Conservation (phyloP, 2,888 invertebrate species). For the Opisthograptis luteolata region DNA sequence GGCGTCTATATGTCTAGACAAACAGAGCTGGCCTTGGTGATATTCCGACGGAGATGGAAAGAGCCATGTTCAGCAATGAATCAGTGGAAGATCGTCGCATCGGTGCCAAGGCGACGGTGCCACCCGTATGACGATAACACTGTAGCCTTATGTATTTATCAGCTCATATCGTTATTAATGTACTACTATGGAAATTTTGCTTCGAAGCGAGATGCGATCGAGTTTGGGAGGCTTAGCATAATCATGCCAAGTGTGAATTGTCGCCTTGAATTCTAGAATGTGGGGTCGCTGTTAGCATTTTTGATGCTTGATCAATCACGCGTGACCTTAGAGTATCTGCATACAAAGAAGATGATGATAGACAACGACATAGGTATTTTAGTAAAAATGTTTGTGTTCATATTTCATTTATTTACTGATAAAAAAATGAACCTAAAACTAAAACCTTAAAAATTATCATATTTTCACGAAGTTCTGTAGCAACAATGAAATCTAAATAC, state of each 20-base stretch:
- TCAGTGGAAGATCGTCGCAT: conserved; percentile 59
- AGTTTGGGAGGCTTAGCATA: conserved; percentile 16
- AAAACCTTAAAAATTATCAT: too few relatives aligned
- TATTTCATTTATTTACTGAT: too few relatives aligned
- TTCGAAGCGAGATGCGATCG: conserved; percentile 33
- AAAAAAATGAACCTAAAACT: too few relatives aligned
- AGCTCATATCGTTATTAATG: conserved; percentile 40
- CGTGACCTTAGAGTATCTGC: conserved; percentile 27
- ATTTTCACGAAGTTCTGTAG: too few relatives aligned
- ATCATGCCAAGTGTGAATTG: conserved; percentile 8
- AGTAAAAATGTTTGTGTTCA: too few relatives aligned
- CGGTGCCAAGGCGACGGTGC: conserved; percentile 68
- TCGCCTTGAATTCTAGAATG: conserved; percentile 26
- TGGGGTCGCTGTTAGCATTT: conserved; percentile 29
- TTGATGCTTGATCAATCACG: conserved; percentile 23
- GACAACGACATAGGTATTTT: conserved; percentile 9
- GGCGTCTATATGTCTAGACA: conserved; percentile 49
- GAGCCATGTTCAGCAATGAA: conserved; percentile 50
- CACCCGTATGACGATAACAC: conserved; percentile 76
- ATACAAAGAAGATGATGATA: conserved; percentile 27
- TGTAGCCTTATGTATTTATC: conserved; percentile 56
- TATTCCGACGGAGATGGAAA: conserved; percentile 59
- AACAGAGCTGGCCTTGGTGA: conserved; percentile 63
- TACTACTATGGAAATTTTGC: conserved; percentile 34
- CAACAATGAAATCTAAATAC: too few relatives aligned